Percentiles rank a stretch among this genome's conserved stretches.
Conservation (phyloP, 2,888 invertebrate species). For the Cancer borealis region DNA sequence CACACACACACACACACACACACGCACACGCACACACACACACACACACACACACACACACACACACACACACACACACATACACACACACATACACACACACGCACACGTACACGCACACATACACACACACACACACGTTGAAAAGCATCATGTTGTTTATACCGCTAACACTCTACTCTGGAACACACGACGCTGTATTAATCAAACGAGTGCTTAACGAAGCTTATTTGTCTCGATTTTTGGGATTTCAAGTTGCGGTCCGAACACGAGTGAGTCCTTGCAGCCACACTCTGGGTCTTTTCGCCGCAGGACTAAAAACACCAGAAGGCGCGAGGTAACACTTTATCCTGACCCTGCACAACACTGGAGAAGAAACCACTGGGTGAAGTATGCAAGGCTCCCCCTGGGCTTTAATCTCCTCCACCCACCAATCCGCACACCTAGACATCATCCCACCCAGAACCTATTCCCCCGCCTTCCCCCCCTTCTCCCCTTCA, state of each 20-base stretch:
- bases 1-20: conserved; percentile 32
- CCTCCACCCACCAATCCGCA: neutral
- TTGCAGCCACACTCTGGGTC: neutral
- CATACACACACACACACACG: conserved; percentile 10
- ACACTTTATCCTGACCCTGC: neutral
- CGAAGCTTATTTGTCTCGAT: neutral
- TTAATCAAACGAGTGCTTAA: neutral
- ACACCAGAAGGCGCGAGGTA: neutral
- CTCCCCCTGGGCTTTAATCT: neutral
- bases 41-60: neutral
- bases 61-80: neutral
- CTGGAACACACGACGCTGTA: neutral
- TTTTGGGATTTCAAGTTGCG: neutral
- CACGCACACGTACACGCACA: neutral
- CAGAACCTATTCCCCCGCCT: neutral
- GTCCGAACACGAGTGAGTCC: neutral
- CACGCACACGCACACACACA: no score
- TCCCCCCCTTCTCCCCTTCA: neutral
- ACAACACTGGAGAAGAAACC: neutral
- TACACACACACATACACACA: neutral
- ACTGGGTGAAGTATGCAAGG: neutral
- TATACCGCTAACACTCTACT: neutral
- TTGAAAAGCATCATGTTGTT: neutral
- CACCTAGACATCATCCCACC: neutral
- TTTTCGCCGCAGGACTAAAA: neutral